A percentile compares a stretch with the other conserved stretches of the same genome.
Conservation (phyloP, 2,888 invertebrate genomes). For the Oithona nana region DNA sequence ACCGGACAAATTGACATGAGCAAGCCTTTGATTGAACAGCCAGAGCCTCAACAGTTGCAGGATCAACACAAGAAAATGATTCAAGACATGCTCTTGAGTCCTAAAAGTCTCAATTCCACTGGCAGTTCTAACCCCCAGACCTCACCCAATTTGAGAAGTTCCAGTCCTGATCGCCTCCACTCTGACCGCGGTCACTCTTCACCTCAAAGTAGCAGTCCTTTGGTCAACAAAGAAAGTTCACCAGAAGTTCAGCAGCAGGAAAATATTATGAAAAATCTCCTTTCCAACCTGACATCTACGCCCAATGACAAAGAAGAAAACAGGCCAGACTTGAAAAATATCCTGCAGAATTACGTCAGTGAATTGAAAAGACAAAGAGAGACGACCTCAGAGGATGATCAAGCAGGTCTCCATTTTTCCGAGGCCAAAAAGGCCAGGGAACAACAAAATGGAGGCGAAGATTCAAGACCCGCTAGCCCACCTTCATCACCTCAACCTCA, state of each 20-base stretch:
- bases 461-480: background rate
- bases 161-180: background rate
- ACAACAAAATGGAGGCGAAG: background rate
- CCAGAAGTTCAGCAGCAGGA: background rate
- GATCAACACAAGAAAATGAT: slow-evolving; percentile 12
- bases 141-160: slow-evolving; percentile 9
- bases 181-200: background rate
- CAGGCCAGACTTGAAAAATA: slow-evolving; percentile 73
- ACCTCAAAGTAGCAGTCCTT: slow-evolving; percentile 10
- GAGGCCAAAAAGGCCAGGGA: slow-evolving; percentile 11
- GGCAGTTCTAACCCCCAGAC: slow-evolving; percentile 11
- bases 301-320: slow-evolving; percentile 35
- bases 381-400: slow-evolving; percentile 34
- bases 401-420: background rate
- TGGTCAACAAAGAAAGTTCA: background rate
- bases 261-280: background rate
- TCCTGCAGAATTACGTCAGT: slow-evolving; percentile 70
- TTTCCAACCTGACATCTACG: background rate
- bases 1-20: slow-evolving; percentile 69
- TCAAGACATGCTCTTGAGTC: slow-evolving; percentile 9
- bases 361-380: slow-evolving; percentile 49
- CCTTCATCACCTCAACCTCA: slow-evolving; percentile 15
- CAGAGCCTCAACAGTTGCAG: slow-evolving; percentile 29
- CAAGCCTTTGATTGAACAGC: slow-evolving; percentile 70
- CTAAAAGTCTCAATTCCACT: slow-evolving; percentile 12